Evolutionary conservation across 1,140 invertebrate genomes (phyloP).

Genomic region (Euschistus heros): DNA sequence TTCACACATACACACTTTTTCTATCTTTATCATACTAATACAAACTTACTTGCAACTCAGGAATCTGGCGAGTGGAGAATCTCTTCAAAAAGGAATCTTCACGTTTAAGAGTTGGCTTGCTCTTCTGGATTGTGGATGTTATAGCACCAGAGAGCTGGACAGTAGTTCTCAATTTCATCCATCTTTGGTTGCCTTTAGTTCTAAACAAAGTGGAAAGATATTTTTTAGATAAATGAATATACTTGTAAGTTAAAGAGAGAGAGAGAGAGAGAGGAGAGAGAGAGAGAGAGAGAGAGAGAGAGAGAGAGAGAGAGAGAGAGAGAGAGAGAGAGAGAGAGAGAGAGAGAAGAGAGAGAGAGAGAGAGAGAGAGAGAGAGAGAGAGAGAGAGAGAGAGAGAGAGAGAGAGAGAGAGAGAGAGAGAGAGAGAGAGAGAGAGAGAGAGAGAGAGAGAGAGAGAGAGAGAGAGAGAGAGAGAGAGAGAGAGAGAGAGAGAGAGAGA

Average conservation of each 20-base stretch:
- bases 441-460: conserved; percentile 16
- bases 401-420: not conserved
- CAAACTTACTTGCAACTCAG: conserved; percentile 55
- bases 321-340: not conserved
- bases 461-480: conserved; percentile 15
- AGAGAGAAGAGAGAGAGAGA: not conserved
- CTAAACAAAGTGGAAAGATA: too few species aligned
- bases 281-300: not conserved
- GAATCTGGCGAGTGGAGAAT: conserved; percentile 84
- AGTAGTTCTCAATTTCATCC: conserved; percentile 87
- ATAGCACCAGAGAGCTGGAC: conserved; percentile 86
- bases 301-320: not conserved
- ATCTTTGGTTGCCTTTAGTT: conserved; percentile 82
- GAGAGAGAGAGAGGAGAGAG: not conserved
- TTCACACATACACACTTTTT: too few species aligned
- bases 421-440: not conserved
- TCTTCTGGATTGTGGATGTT: conserved; percentile 41
- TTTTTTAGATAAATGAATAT: too few species aligned
- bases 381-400: not conserved
- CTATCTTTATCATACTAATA: too few species aligned
- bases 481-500: conserved; percentile 19
- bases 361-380: not conserved
- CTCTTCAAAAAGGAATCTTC: conserved; percentile 91
- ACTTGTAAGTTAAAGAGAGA: not conserved
- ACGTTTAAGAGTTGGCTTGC: conserved; percentile 75